Evolutionary conservation across 2,113 vertebrate genomes (phyloP).

Genomic region (Aptenodytes patagonicus): DNA sequence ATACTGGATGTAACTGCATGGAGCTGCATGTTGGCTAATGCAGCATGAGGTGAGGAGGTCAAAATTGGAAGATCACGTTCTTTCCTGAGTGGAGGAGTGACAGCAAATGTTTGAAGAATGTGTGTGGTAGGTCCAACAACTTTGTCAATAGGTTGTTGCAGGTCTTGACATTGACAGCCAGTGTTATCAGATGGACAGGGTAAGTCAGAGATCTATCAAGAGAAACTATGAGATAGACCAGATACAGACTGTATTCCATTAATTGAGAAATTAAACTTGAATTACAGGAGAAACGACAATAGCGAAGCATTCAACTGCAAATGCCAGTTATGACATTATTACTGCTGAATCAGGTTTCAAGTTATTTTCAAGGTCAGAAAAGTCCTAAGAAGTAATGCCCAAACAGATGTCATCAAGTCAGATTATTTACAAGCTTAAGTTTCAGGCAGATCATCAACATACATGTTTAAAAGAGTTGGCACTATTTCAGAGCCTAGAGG

Average conservation of each 20-base stretch:
- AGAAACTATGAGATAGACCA: not conserved
- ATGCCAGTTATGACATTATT: not conserved
- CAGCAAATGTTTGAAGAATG: not conserved
- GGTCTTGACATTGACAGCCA: not conserved
- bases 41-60: not conserved
- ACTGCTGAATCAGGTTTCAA: not conserved
- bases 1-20: not conserved
- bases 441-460: not conserved
- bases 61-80: not conserved
- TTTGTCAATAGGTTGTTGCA: not conserved
- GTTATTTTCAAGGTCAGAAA: not conserved
- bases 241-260: not conserved
- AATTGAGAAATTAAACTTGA: not conserved
- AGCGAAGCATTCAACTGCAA: not conserved
- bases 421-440: not conserved
- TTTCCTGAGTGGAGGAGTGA: not conserved
- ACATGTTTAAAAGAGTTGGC: not conserved
- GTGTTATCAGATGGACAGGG: not conserved
- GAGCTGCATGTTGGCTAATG: not conserved
- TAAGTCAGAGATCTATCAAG: not conserved
- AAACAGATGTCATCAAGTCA: not conserved
- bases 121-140: not conserved
- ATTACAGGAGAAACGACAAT: not conserved
- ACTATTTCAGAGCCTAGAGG: not conserved
- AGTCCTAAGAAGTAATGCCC: not conserved